A percentile compares a stretch with the other conserved stretches of the same genome.
Conservation (phyloP, 2,888 invertebrate species). For the Agrochola lychnidis region DNA sequence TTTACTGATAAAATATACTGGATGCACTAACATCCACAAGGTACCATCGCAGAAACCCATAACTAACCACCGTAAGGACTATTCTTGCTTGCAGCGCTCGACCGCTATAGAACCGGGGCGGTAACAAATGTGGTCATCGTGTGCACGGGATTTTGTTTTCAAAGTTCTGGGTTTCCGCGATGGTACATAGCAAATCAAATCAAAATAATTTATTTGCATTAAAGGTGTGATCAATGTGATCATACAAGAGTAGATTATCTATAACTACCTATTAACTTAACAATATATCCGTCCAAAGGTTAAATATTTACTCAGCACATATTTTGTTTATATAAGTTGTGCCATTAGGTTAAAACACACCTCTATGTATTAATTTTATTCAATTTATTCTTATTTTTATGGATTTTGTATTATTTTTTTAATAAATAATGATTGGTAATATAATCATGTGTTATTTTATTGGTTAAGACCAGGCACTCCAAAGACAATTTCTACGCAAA, state of each 20-base stretch:
- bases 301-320: conserved; percentile 64
- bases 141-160: no score
- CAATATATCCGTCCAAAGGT: conserved; percentile 64
- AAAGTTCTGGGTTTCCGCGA: no score
- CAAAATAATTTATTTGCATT: not conserved
- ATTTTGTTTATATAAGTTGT: conserved; percentile 68
- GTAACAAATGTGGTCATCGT: no score
- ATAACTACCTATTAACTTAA: not conserved
- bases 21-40: not conserved
- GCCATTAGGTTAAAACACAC: conserved; percentile 70
- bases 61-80: no score
- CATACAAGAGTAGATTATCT: not conserved
- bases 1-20: not conserved
- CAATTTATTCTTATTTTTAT: conserved; percentile 49
- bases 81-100: no score
- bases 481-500: no score
- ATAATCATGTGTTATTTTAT: conserved; percentile 10
- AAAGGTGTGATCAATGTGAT: not conserved
- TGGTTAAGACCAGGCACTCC: not conserved
- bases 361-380: conserved; percentile 56
- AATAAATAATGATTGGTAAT: conserved; percentile 48
- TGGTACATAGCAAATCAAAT: not conserved
- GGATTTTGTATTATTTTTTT: conserved; percentile 56
- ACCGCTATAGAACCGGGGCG: no score
- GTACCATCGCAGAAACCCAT: no score